phyloP scores from a whole-genome alignment of 2,888 invertebrate genomes.

The Polyommatus iphigenia region DNA sequence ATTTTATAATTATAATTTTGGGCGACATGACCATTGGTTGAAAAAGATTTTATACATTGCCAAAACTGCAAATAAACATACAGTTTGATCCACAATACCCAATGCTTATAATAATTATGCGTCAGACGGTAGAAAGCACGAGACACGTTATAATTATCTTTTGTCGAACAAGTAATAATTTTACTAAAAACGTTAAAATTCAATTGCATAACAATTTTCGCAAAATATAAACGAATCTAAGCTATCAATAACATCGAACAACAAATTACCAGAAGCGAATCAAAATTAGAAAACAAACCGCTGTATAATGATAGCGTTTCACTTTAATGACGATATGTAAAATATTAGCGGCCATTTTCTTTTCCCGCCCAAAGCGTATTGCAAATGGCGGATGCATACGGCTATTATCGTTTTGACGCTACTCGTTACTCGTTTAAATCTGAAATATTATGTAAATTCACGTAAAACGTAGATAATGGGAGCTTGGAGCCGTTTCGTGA shows the following conservation, averaged over 20 bases:
- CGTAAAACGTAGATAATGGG: slow-evolving; percentile 34
- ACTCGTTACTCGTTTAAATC: slow-evolving; percentile 40
- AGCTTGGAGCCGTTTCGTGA: slow-evolving; percentile 31
- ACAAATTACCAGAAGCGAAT: background rate
- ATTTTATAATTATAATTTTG: background rate
- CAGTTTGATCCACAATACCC: background rate
- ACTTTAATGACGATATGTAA: slow-evolving; percentile 51
- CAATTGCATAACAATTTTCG: background rate
- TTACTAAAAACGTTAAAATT: background rate
- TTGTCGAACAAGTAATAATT: background rate
- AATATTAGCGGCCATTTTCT: slow-evolving; percentile 58
- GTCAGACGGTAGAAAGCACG: background rate
- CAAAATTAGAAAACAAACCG: slow-evolving; percentile 30
- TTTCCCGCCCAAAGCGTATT: slow-evolving; percentile 63
- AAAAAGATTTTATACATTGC: background rate
- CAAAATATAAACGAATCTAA: background rate
- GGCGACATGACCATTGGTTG: background rate
- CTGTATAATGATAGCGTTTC: slow-evolving; percentile 65
- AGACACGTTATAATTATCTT: background rate
- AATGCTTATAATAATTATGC: background rate
- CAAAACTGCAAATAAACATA: background rate
- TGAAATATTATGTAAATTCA: slow-evolving; percentile 41
- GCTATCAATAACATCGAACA: slow-evolving; percentile 10
- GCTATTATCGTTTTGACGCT: slow-evolving; percentile 44
- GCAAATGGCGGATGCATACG: slow-evolving; percentile 54